Evolutionary conservation across 2,797 vertebrate genomes (phyloP), one percentile per base, ranked within the genome.

Genomic region (Atherinosoma microstoma): DNA sequence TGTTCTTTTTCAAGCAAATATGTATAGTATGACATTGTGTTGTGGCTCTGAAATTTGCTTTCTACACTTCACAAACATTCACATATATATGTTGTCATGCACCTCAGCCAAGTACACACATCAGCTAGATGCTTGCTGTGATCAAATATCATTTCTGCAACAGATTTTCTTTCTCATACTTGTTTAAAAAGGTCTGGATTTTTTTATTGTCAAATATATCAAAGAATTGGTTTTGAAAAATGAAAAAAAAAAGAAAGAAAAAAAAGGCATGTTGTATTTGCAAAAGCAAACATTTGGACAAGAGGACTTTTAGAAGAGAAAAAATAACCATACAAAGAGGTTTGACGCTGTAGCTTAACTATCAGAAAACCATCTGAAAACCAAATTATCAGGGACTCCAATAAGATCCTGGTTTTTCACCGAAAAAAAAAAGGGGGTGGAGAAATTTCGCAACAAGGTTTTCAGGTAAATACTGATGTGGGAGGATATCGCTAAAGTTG

Each of bases 1-100:
- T 62, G 24, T 16, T 40, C 60, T 69, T 60, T 29, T 68, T 74
- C 15, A 29, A 63, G 61, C 38, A 57, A 58, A 72, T 62, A 51
- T 35, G 36, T 22, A 45, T 40, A 58, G 36, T 73, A 18, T 42
- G 67, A 61, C 42, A 42, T 57, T 22, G 54, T 76, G 64, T 36
- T 6, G 4, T 30, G 1, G 6, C 58, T 71, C 22, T 45, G 49
- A 71, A 30, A 51, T 27, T 32, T 51, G 12, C 49, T 24, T 67
- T 68, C 53, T 76, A 22, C 67, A 67, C 20, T 16, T 56, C 15
- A 73, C 29, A 57, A 40, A 67, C 36, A 74, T 22, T 9, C n/a
- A 67, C 58, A 30, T 13, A 63, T 35, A 53, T 6, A 54, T 10
- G 9, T 10, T 2, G n/a, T 9, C 20, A 49, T 49, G 20, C 20